Conservation (phyloP, 2,113 vertebrate species). For the Myotis brandtii region DNA sequence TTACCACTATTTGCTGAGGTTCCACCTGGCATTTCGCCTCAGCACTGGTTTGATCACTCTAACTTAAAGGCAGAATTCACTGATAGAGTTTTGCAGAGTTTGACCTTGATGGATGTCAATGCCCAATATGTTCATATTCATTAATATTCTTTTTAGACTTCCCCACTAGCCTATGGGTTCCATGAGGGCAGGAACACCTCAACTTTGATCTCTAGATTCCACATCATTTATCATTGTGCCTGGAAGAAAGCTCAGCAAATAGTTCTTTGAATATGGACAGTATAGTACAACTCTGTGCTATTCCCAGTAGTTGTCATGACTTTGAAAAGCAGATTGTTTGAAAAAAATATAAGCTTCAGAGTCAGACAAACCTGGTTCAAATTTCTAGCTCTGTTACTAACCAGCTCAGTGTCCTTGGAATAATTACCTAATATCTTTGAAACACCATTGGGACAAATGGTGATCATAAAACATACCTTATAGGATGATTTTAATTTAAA, state of each 20-base stretch:
- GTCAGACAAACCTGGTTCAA: not conserved
- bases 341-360: not conserved
- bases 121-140: not conserved
- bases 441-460: not conserved
- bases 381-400: not conserved
- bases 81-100: not conserved
- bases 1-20: not conserved
- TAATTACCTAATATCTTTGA: not conserved
- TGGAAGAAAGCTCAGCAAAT: slow-evolving; percentile 11
- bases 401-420: not conserved
- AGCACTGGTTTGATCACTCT: not conserved
- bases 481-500: slow-evolving; percentile 7
- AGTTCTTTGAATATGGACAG: not conserved
- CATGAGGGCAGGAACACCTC: not conserved
- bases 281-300: not conserved
- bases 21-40: not conserved
- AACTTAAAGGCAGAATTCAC: not conserved
- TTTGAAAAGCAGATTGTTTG: not conserved
- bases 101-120: not conserved
- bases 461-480: not conserved
- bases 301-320: not conserved
- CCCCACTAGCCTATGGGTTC: not conserved
- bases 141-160: not conserved
- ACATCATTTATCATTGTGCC: not conserved
- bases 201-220: not conserved